phyloP scores from a whole-genome alignment of 2,113 vertebrate species.

The Pseudorhombus dupliciocellatus region DNA sequence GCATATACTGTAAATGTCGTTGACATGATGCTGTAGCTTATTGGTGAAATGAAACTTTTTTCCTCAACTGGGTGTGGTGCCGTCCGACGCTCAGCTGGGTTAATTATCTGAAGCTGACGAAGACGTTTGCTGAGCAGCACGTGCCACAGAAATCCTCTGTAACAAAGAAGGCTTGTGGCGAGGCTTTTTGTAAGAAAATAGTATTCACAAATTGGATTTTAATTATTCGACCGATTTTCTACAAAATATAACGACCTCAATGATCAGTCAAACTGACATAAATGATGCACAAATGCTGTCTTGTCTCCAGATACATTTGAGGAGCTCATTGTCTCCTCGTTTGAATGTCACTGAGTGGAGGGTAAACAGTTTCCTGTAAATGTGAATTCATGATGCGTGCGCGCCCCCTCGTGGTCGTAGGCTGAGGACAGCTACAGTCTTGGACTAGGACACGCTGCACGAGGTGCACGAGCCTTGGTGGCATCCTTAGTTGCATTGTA shows the following conservation, averaged over 20 bases:
- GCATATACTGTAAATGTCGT: constrained; percentile 67
- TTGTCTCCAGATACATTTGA: neutral
- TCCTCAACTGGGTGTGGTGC: constrained; percentile 41
- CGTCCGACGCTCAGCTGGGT: constrained; percentile 35
- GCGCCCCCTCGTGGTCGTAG: constrained; percentile 46
- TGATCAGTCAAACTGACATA: neutral
- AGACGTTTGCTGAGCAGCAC: too few species aligned
- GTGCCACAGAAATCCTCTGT: neutral
- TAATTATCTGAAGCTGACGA: too few species aligned
- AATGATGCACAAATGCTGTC: neutral
- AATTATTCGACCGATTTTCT: neutral
- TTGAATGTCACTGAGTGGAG: neutral
- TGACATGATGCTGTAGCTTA: constrained; percentile 60
- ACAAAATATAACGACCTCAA: neutral
- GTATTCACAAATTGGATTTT: neutral
- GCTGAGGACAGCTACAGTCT: constrained; percentile 15
- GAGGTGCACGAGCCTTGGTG: constrained; percentile 23
- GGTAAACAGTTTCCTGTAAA: neutral
- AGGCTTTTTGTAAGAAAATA: neutral
- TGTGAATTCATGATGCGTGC: constrained; percentile 14
- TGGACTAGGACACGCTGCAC: constrained; percentile 29
- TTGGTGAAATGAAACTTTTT: constrained; percentile 54
- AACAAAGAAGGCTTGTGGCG: too few species aligned
- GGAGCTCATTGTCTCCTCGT: neutral
- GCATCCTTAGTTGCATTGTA: constrained; percentile 35